Evolutionary conservation across 2,888 invertebrate species (phyloP).

Genomic region (Cephus pulcher): DNA sequence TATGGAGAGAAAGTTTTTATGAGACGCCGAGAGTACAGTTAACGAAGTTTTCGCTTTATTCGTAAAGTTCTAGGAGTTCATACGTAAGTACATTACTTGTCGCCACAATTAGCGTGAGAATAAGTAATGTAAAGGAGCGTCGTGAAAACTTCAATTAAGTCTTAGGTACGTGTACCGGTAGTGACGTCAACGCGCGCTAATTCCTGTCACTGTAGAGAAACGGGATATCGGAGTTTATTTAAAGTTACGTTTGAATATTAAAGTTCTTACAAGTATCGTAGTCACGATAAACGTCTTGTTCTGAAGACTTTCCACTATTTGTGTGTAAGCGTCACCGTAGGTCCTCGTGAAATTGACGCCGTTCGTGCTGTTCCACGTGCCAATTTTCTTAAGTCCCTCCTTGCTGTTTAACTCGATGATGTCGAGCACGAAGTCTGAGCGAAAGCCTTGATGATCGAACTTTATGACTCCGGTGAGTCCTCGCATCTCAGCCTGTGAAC

Average conservation of each 20-base stretch:
- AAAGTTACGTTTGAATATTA: background rate
- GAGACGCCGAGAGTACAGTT: conserved; percentile 18
- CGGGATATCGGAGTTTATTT: background rate
- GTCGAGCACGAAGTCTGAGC: conserved; percentile 91
- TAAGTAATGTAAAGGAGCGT: conserved; percentile 34
- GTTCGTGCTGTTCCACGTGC: conserved; percentile 89
- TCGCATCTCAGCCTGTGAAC: conserved; percentile 84
- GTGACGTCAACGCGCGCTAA: background rate
- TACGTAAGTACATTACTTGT: conserved; percentile 46
- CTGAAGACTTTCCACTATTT: conserved; percentile 89
- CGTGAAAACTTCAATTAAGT: conserved; percentile 45
- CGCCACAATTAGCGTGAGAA: conserved; percentile 44
- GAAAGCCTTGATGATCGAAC: conserved; percentile 93
- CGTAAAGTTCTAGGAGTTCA: conserved; percentile 41
- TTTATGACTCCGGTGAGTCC: conserved; percentile 94
- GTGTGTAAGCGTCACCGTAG: conserved; percentile 86
- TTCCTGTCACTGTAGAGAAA: background rate
- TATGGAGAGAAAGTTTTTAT: conserved; percentile 28
- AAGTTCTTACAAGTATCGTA: conserved; percentile 84
- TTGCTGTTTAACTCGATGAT: conserved; percentile 87
- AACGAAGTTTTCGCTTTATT: conserved; percentile 24
- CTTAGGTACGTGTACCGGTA: conserved; percentile 1
- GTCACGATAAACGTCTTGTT: conserved; percentile 93
- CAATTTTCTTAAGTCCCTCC: conserved; percentile 85
- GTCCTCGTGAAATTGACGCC: conserved; percentile 90